Conservation (phyloP, 2,797 vertebrate genomes). For the Varecia variegata region DNA sequence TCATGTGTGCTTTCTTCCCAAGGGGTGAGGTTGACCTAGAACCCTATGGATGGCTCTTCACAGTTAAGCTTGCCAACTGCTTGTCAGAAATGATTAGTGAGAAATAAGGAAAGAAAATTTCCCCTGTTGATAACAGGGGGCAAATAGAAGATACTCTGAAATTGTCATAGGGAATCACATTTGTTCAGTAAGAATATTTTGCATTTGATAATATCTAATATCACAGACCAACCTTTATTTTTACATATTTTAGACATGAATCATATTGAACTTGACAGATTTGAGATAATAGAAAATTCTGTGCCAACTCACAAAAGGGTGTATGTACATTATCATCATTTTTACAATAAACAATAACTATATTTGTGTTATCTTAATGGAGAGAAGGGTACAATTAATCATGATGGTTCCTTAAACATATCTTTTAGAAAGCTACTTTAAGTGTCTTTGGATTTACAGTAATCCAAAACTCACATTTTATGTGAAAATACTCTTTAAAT, state of each 20-base stretch:
- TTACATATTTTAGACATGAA: neutral
- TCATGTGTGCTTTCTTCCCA: slow-evolving; percentile 21
- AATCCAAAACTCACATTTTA: neutral
- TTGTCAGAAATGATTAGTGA: slow-evolving; percentile 74
- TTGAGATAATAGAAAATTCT: neutral
- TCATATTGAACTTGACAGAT: slow-evolving; percentile 19
- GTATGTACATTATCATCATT: neutral
- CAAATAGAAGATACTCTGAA: slow-evolving; percentile 57
- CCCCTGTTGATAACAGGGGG: slow-evolving; percentile 48
- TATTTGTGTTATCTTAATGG: neutral
- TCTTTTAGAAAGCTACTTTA: neutral
- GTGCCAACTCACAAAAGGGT: neutral
- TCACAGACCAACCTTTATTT: neutral
- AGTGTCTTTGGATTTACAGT: slow-evolving; percentile 23
- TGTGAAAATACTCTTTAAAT: slow-evolving; percentile 23
- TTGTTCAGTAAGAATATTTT: neutral
- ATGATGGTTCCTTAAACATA: neutral
- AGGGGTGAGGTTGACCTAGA: slow-evolving; percentile 48
- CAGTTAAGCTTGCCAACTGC: slow-evolving; percentile 52
- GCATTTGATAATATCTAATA: neutral
- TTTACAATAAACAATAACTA: neutral
- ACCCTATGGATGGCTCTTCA: neutral
- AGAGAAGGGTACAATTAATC: neutral
- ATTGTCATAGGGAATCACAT: slow-evolving; percentile 13
- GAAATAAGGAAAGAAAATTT: slow-evolving; percentile 44